These are phyloP conservation scores for Colossoma macropomum DNA, from an alignment of 2,113 vertebrate genomes.

Conservation along the genomic window DNA sequence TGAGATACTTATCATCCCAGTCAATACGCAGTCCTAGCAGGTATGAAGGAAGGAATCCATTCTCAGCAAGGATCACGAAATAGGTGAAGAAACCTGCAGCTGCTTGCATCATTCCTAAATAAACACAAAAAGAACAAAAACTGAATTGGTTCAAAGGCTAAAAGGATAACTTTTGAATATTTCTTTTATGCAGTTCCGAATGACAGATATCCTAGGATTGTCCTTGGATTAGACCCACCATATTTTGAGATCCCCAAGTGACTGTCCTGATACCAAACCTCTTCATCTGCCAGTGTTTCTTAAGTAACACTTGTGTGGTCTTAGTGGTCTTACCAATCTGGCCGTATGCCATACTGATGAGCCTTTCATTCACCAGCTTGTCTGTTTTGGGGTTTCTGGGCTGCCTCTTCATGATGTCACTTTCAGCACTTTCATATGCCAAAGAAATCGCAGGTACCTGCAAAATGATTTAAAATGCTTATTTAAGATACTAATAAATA, in stretches of 20 bases:
- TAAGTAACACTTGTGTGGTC: not conserved
- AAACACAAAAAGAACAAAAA: not conserved
- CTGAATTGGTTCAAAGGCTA: too few relatives aligned
- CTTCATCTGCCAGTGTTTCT: not conserved
- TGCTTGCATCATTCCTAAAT: slow-evolving; percentile 79
- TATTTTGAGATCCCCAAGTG: not conserved
- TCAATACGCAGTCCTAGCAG: slow-evolving; percentile 80
- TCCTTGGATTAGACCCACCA: not conserved
- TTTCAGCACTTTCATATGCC: slow-evolving; percentile 91
- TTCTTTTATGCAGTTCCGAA: not conserved
- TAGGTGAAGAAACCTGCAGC: slow-evolving; percentile 83
- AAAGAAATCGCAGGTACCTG: slow-evolving; percentile 93
- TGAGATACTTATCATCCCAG: slow-evolving; percentile 81
- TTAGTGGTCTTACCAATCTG: slow-evolving; percentile 82
- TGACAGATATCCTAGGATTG: not conserved
- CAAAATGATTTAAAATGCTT: not conserved
- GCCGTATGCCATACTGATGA: slow-evolving; percentile 93
- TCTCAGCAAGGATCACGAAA: slow-evolving; percentile 85
- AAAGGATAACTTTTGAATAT: too few relatives aligned
- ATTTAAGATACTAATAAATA: not conserved
- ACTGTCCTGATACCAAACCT: not conserved
- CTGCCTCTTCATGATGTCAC: slow-evolving; percentile 96
- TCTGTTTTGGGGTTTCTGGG: slow-evolving; percentile 88
- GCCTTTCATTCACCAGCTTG: slow-evolving; percentile 91
- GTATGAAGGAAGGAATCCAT: slow-evolving; percentile 79